These are phyloP conservation scores for Andrena trimmerana DNA, from an alignment of 2,888 invertebrate genomes.

Conservation along the genomic window DNA sequence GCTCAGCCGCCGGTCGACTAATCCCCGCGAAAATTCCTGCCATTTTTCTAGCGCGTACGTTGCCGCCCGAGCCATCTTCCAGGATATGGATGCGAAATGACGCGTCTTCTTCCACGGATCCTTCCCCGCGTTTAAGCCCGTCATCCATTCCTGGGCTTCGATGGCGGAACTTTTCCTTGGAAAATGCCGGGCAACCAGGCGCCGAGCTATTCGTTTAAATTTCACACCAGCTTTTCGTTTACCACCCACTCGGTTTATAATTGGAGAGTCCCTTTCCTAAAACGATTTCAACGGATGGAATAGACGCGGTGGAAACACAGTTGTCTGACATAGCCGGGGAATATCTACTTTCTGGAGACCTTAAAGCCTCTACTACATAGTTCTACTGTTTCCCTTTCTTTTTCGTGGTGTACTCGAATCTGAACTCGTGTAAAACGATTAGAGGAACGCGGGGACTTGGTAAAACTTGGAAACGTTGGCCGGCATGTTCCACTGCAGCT, in stretches of 20 bases:
- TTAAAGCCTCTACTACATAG: no score
- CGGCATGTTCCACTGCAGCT: not conserved
- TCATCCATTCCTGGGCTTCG: slow-evolving; percentile 20
- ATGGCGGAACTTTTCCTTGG: slow-evolving; percentile 16
- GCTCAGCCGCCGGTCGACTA: slow-evolving; percentile 56
- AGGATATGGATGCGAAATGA: slow-evolving; percentile 27
- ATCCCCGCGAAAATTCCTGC: slow-evolving; percentile 53
- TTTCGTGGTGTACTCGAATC: not conserved
- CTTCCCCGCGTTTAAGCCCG: slow-evolving; percentile 5
- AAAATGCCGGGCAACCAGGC: not conserved
- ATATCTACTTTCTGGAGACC: no score
- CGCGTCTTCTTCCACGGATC: slow-evolving; percentile 17
- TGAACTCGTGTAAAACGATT: slow-evolving; percentile 16
- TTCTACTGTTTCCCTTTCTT: no score
- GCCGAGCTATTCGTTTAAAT: not conserved
- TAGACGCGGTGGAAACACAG: no score
- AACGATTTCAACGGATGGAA: no score
- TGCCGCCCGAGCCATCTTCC: slow-evolving; percentile 19
- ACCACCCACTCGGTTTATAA: not conserved
- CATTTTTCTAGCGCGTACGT: slow-evolving; percentile 47
- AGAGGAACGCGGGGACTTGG: not conserved
- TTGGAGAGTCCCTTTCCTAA: no score
- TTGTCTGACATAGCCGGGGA: no score
- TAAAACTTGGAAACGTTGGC: slow-evolving; percentile 4
- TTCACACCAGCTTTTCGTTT: not conserved